These are phyloP conservation scores for Zeuzera pyrina DNA, from an alignment of 2,888 invertebrate species.

Conservation along the genomic window DNA sequence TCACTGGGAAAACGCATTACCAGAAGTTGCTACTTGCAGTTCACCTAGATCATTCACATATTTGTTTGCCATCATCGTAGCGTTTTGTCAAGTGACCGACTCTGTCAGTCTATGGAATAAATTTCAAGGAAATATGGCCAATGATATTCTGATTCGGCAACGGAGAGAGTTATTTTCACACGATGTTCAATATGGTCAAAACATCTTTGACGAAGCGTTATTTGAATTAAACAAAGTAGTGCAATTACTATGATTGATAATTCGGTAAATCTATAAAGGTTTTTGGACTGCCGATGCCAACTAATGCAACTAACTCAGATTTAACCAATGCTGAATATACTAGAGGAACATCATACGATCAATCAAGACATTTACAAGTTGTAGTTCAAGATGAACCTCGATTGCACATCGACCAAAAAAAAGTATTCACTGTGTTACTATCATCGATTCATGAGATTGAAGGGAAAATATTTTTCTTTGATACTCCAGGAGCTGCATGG, in stretches of 20 bases:
- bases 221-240: slow-evolving; percentile 19
- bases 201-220: too few species aligned
- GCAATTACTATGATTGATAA: slow-evolving; percentile 17
- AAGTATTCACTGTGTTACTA: too few species aligned
- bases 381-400: too few species aligned
- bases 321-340: slow-evolving; percentile 20
- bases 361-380: too few species aligned
- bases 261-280: slow-evolving; percentile 19
- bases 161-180: slow-evolving; percentile 18
- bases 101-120: slow-evolving; percentile 19
- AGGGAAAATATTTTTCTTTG: too few species aligned
- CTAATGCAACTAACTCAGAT: slow-evolving; percentile 21
- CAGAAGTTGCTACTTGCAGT: slow-evolving; percentile 18
- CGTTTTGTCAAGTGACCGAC: slow-evolving; percentile 17
- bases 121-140: slow-evolving; percentile 19
- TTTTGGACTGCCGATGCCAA: slow-evolving; percentile 20
- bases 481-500: slow-evolving; percentile 14
- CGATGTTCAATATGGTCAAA: slow-evolving; percentile 20
- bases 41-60: slow-evolving; percentile 18
- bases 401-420: too few species aligned
- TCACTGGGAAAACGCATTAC: slow-evolving; percentile 21
- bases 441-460: slow-evolving; percentile 20
- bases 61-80: slow-evolving; percentile 19
- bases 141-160: slow-evolving; percentile 19
- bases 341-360: too few species aligned